phyloP scores from a whole-genome alignment of 92 coral and sea anemone species.

The Porites divaricata region DNA sequence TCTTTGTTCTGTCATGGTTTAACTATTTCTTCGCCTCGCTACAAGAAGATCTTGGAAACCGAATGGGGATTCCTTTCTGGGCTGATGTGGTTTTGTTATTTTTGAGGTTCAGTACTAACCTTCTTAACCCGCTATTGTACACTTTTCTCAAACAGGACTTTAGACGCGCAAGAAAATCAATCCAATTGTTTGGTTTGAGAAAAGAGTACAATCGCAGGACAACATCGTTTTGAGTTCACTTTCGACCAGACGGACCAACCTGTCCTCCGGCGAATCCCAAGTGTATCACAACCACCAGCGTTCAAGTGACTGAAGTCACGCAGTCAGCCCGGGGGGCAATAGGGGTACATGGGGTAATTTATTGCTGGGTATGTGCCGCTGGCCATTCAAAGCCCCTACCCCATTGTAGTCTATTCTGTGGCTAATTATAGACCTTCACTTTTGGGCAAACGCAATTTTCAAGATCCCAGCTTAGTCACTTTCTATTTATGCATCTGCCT shows the following conservation, averaged over 20 bases:
- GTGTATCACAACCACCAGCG: no score
- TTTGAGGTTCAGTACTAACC: constrained; percentile 64
- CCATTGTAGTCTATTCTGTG: no score
- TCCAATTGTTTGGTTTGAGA: background rate
- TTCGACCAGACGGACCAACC: background rate
- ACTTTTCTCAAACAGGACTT: constrained; percentile 84
- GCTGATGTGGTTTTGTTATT: constrained; percentile 48
- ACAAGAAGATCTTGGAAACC: constrained; percentile 49
- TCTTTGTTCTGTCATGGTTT: constrained; percentile 77
- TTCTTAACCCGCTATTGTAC: constrained; percentile 77
- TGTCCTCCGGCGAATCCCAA: background rate
- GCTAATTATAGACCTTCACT: no score
- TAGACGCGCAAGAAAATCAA: constrained; percentile 53
- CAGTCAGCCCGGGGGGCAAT: no score
- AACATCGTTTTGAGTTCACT: background rate
- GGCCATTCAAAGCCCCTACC: no score
- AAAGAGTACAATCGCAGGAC: background rate
- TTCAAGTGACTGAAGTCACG: no score
- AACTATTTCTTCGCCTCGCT: constrained; percentile 71
- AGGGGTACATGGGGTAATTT: no score
- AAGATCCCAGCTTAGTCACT: no score
- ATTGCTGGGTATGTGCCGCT: no score
- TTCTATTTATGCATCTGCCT: no score
- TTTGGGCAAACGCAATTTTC: no score
- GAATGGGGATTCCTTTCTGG: constrained; percentile 56